Conservation (phyloP, 2,113 vertebrate genomes). For the Narcine bancroftii region DNA sequence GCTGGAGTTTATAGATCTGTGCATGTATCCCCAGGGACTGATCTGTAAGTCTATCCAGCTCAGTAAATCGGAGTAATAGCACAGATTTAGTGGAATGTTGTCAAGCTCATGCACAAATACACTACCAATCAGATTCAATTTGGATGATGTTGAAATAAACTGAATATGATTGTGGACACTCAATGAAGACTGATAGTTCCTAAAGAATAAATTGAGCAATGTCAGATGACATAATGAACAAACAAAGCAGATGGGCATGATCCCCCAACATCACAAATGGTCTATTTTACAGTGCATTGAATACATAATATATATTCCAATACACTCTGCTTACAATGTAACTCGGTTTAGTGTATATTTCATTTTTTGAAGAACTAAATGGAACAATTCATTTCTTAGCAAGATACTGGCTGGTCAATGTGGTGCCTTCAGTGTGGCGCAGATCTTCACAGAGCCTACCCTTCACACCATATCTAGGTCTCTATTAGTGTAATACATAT, state of each 20-base stretch:
- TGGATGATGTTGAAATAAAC: conserved; percentile 28
- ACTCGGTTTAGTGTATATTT: not conserved
- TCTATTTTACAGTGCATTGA: conserved; percentile 2
- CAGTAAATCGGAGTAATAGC: conserved; percentile 20
- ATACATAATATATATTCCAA: conserved; percentile 10
- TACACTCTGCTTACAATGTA: not conserved
- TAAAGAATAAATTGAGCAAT: conserved; percentile 4
- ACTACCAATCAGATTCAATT: conserved; percentile 32
- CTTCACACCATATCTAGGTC: not conserved
- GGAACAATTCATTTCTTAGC: not conserved
- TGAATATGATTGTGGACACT: conserved; percentile 3
- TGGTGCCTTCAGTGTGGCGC: not conserved
- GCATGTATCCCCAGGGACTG: not conserved
- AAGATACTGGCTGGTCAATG: not conserved
- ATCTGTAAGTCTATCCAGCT: not conserved
- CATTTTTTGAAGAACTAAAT: not conserved
- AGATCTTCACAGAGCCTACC: not conserved
- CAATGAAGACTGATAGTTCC: conserved; percentile 19
- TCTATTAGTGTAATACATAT: not conserved
- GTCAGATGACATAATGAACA: not conserved
- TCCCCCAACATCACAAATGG: conserved; percentile 7
- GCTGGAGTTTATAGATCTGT: not conserved
- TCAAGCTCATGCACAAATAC: conserved; percentile 15
- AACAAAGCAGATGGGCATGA: conserved; percentile 2
- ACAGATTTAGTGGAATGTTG: conserved; percentile 17